phyloP scores from a whole-genome alignment of 2,888 invertebrate genomes.

The Diloba caeruleocephala region DNA sequence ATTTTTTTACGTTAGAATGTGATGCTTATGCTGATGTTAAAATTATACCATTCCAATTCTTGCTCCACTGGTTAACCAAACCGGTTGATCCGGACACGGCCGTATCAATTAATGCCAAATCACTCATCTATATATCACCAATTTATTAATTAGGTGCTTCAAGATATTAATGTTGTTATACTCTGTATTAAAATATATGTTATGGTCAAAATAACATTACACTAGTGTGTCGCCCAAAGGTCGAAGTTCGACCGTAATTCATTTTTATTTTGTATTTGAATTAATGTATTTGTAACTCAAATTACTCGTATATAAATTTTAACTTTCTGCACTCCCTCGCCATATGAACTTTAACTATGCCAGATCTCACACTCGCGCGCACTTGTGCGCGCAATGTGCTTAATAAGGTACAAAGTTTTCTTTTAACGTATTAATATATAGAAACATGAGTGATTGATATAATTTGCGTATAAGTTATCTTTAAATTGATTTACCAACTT shows the following conservation, averaged over 20 bases:
- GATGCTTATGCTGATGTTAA: constrained; percentile 15
- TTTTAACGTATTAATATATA: too few species aligned
- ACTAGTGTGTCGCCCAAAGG: too few species aligned
- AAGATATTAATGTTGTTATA: constrained; percentile 7
- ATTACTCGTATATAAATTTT: too few species aligned
- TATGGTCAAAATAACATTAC: constrained; percentile 6
- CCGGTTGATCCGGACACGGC: constrained; percentile 57
- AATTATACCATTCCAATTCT: constrained; percentile 35
- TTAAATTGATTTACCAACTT: constrained; percentile 5
- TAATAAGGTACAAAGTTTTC: too few species aligned
- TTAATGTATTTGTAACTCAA: too few species aligned
- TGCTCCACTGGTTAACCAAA: constrained; percentile 48
- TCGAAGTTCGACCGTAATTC: too few species aligned
- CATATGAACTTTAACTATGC: too few species aligned
- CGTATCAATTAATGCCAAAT: constrained; percentile 54
- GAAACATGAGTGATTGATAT: constrained; percentile 19
- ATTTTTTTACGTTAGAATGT: constrained; percentile 39
- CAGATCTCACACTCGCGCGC: too few species aligned
- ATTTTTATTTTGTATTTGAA: too few species aligned
- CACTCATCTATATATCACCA: constrained; percentile 51
- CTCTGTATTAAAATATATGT: constrained; percentile 9
- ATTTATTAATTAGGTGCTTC: constrained; percentile 16
- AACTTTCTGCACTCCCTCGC: too few species aligned
- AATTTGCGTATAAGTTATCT: constrained; percentile 1
- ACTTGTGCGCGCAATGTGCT: too few species aligned